Evolutionary conservation across 2,797 vertebrate species (phyloP), one percentile per base, ranked within the genome.

Genomic region (Allobates femoralis): DNA sequence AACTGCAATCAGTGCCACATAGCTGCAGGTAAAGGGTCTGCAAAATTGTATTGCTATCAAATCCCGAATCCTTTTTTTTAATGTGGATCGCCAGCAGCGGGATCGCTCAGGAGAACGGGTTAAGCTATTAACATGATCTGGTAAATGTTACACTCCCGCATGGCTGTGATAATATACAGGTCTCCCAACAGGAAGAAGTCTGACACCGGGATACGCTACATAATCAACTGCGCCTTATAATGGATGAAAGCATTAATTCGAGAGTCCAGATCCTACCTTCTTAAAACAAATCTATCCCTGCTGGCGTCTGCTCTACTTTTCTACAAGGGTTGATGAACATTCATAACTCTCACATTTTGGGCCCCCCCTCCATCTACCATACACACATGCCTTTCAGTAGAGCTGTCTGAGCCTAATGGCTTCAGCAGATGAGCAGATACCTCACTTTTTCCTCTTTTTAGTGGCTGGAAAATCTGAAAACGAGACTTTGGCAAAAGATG

Each of bases 401-500:
- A 16, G 26, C 11, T n/a, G 55, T 66, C 79, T 75, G 55, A 64
- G 15, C 58, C 82, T 88, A 79, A 88, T 85, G 69, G 50, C 60
- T 81, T 74, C 30, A 81, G 58, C 86, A 88, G 86, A 84, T 84
- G 77, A 74, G 32, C 69, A 0, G 12, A 81, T 69, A 81, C 55
- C 56, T 88, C 78, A 64, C 8, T 74, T 80, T 87, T 87, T 84
- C 67, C 86, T 34, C 32, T 81, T 66, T 85, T 81, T n/a, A 75
- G 32, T 62, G 8, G 53, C 46, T 60, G 86, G 80, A 83, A 81
- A 85, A 73, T 55, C 19, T 34, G 64, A 79, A 84, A 84, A 30
- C 75, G 41, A 87, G 86, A 55, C 18, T 16, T 75, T 87, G 86
- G 86, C 75, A 64, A 82, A 26, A 50, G 30, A n/a, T 14, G 21